phyloP scores from a whole-genome alignment of 2,888 invertebrate species.

The Cheilosia urbana region DNA sequence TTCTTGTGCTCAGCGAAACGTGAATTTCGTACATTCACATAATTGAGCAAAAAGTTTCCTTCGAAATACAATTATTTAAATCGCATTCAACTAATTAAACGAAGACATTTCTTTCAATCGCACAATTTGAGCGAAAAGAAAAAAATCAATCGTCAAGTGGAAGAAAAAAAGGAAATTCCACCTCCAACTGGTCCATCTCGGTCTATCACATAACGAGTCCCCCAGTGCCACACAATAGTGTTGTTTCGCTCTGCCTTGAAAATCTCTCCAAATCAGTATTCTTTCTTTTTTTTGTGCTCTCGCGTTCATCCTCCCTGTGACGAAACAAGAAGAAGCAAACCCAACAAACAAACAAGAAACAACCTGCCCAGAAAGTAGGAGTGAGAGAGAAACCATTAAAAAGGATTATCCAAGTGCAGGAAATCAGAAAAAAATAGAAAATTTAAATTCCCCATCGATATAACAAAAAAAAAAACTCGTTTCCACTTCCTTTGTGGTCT shows the following conservation, averaged over 20 bases:
- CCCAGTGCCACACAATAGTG: slow-evolving; percentile 46
- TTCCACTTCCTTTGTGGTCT: slow-evolving; percentile 33
- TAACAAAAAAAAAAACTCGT: slow-evolving; percentile 49
- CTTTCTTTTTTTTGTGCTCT: slow-evolving; percentile 24
- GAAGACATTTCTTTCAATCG: slow-evolving; percentile 39
- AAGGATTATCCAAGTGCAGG: slow-evolving; percentile 65
- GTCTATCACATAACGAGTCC: slow-evolving; percentile 46
- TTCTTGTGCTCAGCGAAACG: slow-evolving; percentile 44
- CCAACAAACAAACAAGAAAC: slow-evolving; percentile 73
- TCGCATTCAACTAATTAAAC: slow-evolving; percentile 7
- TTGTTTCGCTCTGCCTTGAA: slow-evolving; percentile 59
- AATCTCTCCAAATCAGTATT: slow-evolving; percentile 57
- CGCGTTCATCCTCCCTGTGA: slow-evolving; percentile 40
- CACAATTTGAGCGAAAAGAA: slow-evolving; percentile 42
- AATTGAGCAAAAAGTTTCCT: slow-evolving; percentile 22
- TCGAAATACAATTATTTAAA: not conserved
- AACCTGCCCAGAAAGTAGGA: slow-evolving; percentile 62
- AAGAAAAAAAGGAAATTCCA: slow-evolving; percentile 60
- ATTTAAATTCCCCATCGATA: slow-evolving; percentile 55
- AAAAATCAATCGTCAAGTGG: slow-evolving; percentile 73
- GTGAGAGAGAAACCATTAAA: slow-evolving; percentile 49
- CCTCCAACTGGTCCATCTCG: slow-evolving; percentile 59
- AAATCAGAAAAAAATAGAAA: slow-evolving; percentile 31
- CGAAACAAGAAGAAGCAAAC: slow-evolving; percentile 58
- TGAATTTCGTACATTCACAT: slow-evolving; percentile 35